Percentiles rank a stretch among this genome's conserved stretches.
These are phyloP conservation scores for Sebastiscus albofasciatus DNA, from an alignment of 2,797 vertebrate species.

Conservation along the genomic window DNA sequence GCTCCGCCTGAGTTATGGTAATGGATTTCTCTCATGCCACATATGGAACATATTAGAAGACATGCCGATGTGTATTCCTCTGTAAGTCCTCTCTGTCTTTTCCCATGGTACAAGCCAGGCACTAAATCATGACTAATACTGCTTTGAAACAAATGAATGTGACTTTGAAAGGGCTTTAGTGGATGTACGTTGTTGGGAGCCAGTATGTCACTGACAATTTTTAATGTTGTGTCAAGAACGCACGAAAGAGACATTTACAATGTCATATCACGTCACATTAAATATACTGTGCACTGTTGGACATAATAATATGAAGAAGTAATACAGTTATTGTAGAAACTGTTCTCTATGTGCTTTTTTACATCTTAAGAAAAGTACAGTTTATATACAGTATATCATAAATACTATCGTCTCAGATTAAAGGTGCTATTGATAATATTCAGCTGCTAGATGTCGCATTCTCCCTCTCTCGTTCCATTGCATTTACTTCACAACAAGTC, in stretches of 20 bases:
- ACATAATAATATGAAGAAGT: not conserved
- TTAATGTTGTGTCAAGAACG: conserved; percentile 21
- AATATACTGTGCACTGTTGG: not conserved
- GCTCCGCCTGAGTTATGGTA: conserved; percentile 33
- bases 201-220: conserved; percentile 24
- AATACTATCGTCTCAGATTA: not conserved
- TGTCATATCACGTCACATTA: conserved; percentile 17
- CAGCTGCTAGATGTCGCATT: no score
- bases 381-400: not conserved
- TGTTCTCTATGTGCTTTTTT: not conserved
- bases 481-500: no score
- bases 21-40: conserved; percentile 61
- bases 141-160: conserved; percentile 46
- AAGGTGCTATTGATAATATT: not conserved
- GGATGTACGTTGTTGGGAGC: conserved; percentile 11
- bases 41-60: conserved; percentile 69
- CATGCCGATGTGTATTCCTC: conserved; percentile 41
- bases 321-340: not conserved
- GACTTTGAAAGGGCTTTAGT: conserved; percentile 38
- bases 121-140: conserved; percentile 62
- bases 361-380: not conserved
- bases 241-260: conserved; percentile 33
- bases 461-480: no score
- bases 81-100: conserved; percentile 53
- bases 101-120: conserved; percentile 55